Evolutionary conservation across 2,113 vertebrate species (phyloP).

Genomic region (Cyanoderma ruficeps): DNA sequence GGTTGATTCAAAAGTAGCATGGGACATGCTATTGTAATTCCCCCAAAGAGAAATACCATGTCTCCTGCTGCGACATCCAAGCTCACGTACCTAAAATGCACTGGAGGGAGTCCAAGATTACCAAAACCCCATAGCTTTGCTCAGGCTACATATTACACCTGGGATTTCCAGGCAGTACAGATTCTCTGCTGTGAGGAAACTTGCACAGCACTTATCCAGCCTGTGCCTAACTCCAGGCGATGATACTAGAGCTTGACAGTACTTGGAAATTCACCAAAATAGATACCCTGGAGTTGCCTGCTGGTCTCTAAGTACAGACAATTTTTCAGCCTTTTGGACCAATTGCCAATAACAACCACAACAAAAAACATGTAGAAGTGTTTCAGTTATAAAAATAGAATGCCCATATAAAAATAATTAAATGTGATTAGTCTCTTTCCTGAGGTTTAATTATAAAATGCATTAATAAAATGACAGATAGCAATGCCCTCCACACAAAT

Average conservation of each 20-base stretch:
- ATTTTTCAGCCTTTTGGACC: not conserved
- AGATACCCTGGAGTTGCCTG: not conserved
- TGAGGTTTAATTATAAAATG: conserved; percentile 63
- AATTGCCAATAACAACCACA: not conserved
- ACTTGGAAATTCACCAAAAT: not conserved
- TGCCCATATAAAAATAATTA: not conserved
- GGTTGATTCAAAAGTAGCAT: not conserved
- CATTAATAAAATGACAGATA: conserved; percentile 49
- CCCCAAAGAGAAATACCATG: not conserved
- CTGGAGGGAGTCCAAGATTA: not conserved
- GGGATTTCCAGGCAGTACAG: not conserved
- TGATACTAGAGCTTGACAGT: not conserved
- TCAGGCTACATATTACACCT: not conserved
- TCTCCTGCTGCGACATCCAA: not conserved
- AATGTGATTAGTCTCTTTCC: conserved; percentile 47
- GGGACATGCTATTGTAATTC: not conserved
- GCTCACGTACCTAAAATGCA: not conserved
- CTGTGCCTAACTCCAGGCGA: not conserved
- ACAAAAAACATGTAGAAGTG: not conserved
- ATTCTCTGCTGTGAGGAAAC: not conserved
- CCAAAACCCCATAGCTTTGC: not conserved
- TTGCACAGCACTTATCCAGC: not conserved
- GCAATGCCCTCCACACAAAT: conserved; percentile 30
- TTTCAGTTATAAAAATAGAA: conserved; percentile 28
- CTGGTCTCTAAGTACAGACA: not conserved